These are phyloP conservation scores for Drosophila cardini DNA, from an alignment of 1,140 invertebrate genomes.

Conservation along the genomic window DNA sequence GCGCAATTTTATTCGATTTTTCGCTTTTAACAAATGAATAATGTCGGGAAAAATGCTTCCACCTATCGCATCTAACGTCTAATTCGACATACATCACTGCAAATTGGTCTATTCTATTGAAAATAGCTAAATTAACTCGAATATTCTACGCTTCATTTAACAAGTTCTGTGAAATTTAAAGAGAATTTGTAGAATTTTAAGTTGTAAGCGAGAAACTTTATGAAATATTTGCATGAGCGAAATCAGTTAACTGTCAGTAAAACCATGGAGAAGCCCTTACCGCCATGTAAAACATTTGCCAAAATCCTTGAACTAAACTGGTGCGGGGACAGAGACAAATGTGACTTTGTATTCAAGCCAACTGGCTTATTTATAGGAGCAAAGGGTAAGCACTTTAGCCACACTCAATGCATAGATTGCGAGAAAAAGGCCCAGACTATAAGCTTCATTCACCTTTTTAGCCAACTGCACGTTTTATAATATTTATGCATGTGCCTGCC, in stretches of 20 bases:
- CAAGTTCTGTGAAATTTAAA: slow-evolving; percentile 8
- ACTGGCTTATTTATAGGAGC: slow-evolving; percentile 72
- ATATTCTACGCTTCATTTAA: slow-evolving; percentile 2
- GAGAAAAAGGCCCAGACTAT: background rate
- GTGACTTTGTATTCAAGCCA: slow-evolving; percentile 36
- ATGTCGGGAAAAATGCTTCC: background rate
- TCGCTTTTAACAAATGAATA: no score
- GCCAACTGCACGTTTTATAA: slow-evolving; percentile 74
- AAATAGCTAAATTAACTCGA: background rate
- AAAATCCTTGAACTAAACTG: slow-evolving; percentile 41
- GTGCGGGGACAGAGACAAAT: slow-evolving; percentile 38
- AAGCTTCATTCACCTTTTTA: slow-evolving; percentile 65
- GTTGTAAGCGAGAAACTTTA: slow-evolving; percentile 36
- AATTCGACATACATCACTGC: background rate
- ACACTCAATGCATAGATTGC: slow-evolving; percentile 42
- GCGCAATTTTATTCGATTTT: no score
- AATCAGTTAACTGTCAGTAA: slow-evolving; percentile 58
- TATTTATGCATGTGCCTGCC: slow-evolving; percentile 76
- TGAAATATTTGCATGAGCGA: slow-evolving; percentile 15
- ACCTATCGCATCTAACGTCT: background rate
- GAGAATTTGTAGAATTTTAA: slow-evolving; percentile 39
- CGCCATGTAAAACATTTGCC: slow-evolving; percentile 51
- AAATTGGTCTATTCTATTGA: no score
- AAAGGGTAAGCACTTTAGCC: slow-evolving; percentile 68
- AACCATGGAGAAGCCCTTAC: slow-evolving; percentile 62